Base-by-base conservation (phyloP, 2,888 invertebrate species). In the Agonum fuliginosum region DNA sequence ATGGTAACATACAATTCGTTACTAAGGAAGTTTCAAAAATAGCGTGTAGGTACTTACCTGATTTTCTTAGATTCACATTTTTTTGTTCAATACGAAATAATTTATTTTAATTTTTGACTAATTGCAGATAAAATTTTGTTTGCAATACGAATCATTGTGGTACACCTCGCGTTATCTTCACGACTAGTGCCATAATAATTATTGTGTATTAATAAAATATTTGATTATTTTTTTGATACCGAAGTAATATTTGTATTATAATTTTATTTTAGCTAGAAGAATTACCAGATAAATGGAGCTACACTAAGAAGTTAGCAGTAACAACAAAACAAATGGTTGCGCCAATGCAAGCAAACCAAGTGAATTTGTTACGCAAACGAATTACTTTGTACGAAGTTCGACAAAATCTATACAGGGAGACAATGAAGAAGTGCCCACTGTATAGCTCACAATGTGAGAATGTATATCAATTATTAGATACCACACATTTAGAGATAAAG, bases 281-380 rank as follows among this genome's bases (percentile, higher is more conserved):
- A 82, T 87, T 98, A 48, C 98, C 98, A 0, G 96, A 96, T 81
- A 91, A 91, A 82, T 98, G 98, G 98, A 90, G 91, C 69, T 93
- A 92, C 81, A 90, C 96, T 4, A 96, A 97, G 85, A 96, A 95
- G 86, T 88, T 93, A 78, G 94, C 95, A 0, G 92, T 95, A 1
- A 91, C 93, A 70, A 92, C 95, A 65, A 96, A 96, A 86, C 96
- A 96, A 85, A 90, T 91, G 58, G 95, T 97, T 41, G 94, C 94
- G 0, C 97, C 98, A 14, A 89, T 97, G 79, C 95, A 97, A 86
- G 94, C 95, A 2, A 93, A 93, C 78, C 97, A 98, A 86, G 95
- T 96, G 0, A 94, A 95, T 75, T 92, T 95, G 67, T 93, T 98
- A 81, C 92, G 95, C 78, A 94, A 94, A 84, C 91, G 95, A 72